These are phyloP conservation scores for Polypedilum pembai DNA, from an alignment of 1,140 invertebrate species.

Conservation along the genomic window DNA sequence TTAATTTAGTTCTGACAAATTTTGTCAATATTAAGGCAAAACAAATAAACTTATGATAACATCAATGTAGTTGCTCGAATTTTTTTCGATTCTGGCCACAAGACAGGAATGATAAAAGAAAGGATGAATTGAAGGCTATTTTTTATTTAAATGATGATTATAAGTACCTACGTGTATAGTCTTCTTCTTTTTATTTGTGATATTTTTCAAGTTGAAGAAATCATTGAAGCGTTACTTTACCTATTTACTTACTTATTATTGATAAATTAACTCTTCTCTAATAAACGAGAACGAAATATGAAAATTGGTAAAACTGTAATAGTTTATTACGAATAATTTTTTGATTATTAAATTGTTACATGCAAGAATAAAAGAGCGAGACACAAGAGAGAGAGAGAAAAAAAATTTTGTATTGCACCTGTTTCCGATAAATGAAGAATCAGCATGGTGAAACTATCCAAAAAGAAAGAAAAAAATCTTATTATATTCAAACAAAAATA, in stretches of 20 bases:
- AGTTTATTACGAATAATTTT: conserved; percentile 5
- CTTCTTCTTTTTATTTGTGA: not conserved
- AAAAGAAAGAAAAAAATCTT: not conserved
- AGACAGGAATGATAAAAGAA: not conserved
- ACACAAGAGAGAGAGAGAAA: not conserved
- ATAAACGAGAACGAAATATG: not conserved
- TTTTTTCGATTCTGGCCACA: not conserved
- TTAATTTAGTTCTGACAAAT: not conserved
- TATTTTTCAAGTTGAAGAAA: conserved; percentile 7
- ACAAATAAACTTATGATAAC: conserved; percentile 18
- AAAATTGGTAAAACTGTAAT: not conserved
- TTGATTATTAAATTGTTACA: not conserved
- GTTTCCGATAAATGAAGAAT: not conserved
- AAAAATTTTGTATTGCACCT: not conserved
- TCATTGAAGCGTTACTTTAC: not conserved
- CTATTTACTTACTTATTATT: too few species aligned
- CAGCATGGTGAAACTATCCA: conserved; percentile 22
- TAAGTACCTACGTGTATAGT: not conserved
- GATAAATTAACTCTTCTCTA: too few species aligned
- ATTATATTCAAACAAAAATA: conserved; percentile 22
- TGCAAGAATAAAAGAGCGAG: not conserved
- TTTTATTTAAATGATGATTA: not conserved
- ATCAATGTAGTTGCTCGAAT: not conserved
- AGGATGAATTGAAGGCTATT: not conserved
- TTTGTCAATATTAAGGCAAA: not conserved